Conservation (phyloP, 2,888 invertebrate species). For the Melitaea athalia region DNA sequence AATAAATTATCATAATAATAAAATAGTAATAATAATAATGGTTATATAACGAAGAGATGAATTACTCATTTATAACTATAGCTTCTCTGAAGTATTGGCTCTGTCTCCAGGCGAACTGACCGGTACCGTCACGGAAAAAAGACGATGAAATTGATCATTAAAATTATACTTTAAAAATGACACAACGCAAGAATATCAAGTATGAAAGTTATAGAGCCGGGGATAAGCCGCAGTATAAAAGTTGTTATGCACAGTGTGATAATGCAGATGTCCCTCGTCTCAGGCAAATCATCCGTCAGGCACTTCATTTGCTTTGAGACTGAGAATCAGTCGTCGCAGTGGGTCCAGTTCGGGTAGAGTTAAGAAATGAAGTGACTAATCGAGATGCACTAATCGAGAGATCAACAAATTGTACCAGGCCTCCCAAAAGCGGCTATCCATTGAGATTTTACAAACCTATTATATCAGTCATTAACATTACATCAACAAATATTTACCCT, state of each 20-base stretch:
- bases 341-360: neutral
- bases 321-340: constrained; percentile 37
- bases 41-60: constrained; percentile 79
- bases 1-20: constrained; percentile 62
- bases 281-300: constrained; percentile 20
- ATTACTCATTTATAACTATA: constrained; percentile 94
- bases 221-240: constrained; percentile 36
- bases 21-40: constrained; percentile 69
- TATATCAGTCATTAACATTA: constrained; percentile 10
- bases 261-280: constrained; percentile 14
- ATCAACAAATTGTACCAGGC: neutral
- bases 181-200: constrained; percentile 44
- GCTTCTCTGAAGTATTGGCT: constrained; percentile 98
- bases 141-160: constrained; percentile 70
- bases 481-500: constrained; percentile 12
- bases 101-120: constrained; percentile 96
- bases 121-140: constrained; percentile 70
- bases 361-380: constrained; percentile 28
- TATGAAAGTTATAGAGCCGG: constrained; percentile 10
- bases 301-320: constrained; percentile 23
- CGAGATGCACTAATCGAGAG: neutral
- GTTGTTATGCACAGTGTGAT: constrained; percentile 30
- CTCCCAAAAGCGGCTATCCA: constrained; percentile 1
- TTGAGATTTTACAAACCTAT: neutral
- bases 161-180: constrained; percentile 52